Conservation (phyloP, 2,888 invertebrate genomes). For the Drosophila rubida region DNA sequence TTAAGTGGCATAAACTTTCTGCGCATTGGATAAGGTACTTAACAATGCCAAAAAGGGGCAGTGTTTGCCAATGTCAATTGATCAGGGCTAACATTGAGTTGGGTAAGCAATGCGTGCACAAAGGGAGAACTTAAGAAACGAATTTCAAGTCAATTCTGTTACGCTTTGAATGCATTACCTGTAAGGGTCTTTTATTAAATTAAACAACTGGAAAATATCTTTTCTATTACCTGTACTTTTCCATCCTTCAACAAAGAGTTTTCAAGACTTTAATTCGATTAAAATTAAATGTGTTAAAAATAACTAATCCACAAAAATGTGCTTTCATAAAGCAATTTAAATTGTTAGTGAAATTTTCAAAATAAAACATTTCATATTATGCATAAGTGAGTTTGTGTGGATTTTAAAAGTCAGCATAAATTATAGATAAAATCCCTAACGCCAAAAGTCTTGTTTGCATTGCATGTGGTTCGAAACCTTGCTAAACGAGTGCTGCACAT, state of each 20-base stretch:
- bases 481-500: neutral
- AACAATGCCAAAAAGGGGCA: conserved; percentile 1
- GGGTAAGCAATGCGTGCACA: neutral
- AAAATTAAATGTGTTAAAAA: no score
- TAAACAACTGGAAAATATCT: no score
- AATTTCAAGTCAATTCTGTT: neutral
- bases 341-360: no score
- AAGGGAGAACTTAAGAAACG: neutral
- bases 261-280: no score
- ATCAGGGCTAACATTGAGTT: conserved; percentile 4
- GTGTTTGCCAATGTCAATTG: conserved; percentile 10
- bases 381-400: no score
- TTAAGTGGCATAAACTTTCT: conserved; percentile 25
- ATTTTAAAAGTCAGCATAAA: no score
- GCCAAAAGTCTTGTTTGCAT: neutral
- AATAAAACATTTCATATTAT: no score
- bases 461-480: neutral
- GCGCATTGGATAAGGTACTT: conserved; percentile 16
- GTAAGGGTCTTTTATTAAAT: neutral
- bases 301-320: no score
- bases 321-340: no score
- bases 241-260: no score
- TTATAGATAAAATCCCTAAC: neutral
- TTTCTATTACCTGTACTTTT: no score
- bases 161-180: neutral